Evolutionary conservation across 1,140 invertebrate genomes (phyloP), one percentile per base, ranked within the genome.

Genomic region (Papilio helenus): DNA sequence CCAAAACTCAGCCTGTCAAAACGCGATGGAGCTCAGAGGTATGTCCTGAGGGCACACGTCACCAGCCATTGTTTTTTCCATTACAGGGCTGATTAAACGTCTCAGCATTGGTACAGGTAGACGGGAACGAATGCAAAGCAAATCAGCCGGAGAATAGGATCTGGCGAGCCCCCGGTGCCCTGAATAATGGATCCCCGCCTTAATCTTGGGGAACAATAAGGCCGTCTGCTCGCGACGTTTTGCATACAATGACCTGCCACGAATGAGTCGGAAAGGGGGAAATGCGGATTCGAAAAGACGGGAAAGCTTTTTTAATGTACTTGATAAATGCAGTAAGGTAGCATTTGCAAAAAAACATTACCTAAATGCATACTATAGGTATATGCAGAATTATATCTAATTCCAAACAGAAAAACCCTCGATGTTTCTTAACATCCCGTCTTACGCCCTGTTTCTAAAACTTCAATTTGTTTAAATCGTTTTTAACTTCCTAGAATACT

Each of bases 201-300:
- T 91, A 91, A 91, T 92, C 89, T 93, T 89, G 87, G 86, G 83
- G 87, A 91, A 93, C 91, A 93, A 93, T 92, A 87, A 86, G 80
- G 82, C 83, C 79, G 85, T 81, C 88, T 89, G 90, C 84, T 84
- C 85, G 85, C 85, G 91, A 93, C 89, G 86, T 88, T 92, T 92
- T 90, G 90, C 90, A 90, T 93, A 93, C 91, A 91, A 93, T 91
- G 89, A 88, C 88, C 83, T 84, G 85, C 81, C 81, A 81, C 84
- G 83, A 85, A 81, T 80, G 82, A 80, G 80, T 79, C 80, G 76
- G 80, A 72, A 77, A 55, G 82, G 83, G 85, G 85, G 82, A 85
- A 86, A 86, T 83, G 87, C 86, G 83, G 14, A 74, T 74, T 74
- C 42, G 72, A 44, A 23, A n/a, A 23, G 72, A 49, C 72, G 44